Percentiles rank a stretch among this genome's conserved stretches.
Evolutionary conservation across 2,797 vertebrate species (phyloP).

Genomic region (Micropoecilia bifurca): DNA sequence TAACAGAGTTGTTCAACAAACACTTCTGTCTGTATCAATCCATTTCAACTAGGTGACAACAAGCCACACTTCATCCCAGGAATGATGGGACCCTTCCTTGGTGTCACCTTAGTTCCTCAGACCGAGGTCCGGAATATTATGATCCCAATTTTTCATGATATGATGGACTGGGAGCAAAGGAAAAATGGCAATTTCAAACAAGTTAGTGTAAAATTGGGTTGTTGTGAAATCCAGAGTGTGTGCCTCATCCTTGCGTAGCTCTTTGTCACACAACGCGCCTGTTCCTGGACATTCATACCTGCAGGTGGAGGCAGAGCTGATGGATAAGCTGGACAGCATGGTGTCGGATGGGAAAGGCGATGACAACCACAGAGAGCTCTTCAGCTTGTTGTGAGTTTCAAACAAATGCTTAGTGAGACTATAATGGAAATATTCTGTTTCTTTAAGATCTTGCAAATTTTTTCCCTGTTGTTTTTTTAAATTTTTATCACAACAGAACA

Average conservation of each 20-base stretch:
- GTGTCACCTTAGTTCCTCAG: conserved; percentile 96
- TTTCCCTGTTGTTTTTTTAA: conserved; percentile 26
- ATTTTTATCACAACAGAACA: conserved; percentile 83
- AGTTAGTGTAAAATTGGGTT: conserved; percentile 72
- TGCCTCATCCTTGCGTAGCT: background rate
- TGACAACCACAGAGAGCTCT: conserved; percentile 98
- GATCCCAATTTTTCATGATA: conserved; percentile 99
- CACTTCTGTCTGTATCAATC: conserved; percentile 6
- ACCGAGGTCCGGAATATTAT: conserved; percentile 96
- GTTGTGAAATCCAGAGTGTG: conserved; percentile 1
- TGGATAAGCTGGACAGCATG: conserved; percentile 98
- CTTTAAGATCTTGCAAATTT: conserved; percentile 42
- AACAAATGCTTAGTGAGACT: conserved; percentile 23
- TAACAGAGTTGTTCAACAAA: background rate
- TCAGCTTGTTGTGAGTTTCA: conserved; percentile 93
- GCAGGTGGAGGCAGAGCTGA: conserved; percentile 97
- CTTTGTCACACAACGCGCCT: conserved; percentile 23
- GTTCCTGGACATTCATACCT: conserved; percentile 50
- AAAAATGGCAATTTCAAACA: conserved; percentile 99
- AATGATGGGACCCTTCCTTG: conserved; percentile 98
- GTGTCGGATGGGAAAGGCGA: conserved; percentile 98
- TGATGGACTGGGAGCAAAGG: conserved; percentile 99
- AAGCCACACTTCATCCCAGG: conserved; percentile 99
- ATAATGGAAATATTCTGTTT: conserved; percentile 59
- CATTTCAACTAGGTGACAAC: conserved; percentile 89